These are phyloP conservation scores for Athalia cordata DNA, from an alignment of 2,888 invertebrate genomes.

Conservation along the genomic window DNA sequence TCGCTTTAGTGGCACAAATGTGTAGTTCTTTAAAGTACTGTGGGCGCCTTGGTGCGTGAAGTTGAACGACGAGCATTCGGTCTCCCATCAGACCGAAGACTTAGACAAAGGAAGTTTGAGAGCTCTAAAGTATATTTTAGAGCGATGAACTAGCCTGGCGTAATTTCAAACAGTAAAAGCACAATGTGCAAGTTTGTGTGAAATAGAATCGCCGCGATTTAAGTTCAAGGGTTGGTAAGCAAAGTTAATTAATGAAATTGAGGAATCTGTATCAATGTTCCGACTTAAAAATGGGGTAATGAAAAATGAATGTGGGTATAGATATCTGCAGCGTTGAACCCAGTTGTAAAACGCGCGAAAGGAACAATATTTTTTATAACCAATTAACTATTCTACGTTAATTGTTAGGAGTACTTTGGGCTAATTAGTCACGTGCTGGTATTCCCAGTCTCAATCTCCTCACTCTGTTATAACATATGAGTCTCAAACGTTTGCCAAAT, in stretches of 20 bases:
- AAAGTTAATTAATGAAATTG: conserved; percentile 3
- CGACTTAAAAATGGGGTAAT: conserved; percentile 4
- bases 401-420: too few species aligned
- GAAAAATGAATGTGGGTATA: not conserved
- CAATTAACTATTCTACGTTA: too few species aligned
- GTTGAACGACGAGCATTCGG: conserved; percentile 26
- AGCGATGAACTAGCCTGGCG: not conserved
- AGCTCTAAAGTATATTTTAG: not conserved
- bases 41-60: conserved; percentile 32
- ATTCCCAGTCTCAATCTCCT: too few species aligned
- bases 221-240: conserved; percentile 14
- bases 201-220: not conserved
- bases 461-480: too few species aligned
- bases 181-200: too few species aligned
- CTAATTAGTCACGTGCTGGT: too few species aligned
- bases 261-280: not conserved
- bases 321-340: too few species aligned
- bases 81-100: not conserved
- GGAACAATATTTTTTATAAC: too few species aligned
- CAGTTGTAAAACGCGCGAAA: too few species aligned
- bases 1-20: not conserved
- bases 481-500: too few species aligned
- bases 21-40: not conserved
- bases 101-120: conserved; percentile 16
- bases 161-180: conserved; percentile 3